A percentile compares a stretch with the other conserved stretches of the same genome.
Evolutionary conservation across 2,113 vertebrate genomes (phyloP).

Genomic region (Sinocyclocheilus maitianheensis): DNA sequence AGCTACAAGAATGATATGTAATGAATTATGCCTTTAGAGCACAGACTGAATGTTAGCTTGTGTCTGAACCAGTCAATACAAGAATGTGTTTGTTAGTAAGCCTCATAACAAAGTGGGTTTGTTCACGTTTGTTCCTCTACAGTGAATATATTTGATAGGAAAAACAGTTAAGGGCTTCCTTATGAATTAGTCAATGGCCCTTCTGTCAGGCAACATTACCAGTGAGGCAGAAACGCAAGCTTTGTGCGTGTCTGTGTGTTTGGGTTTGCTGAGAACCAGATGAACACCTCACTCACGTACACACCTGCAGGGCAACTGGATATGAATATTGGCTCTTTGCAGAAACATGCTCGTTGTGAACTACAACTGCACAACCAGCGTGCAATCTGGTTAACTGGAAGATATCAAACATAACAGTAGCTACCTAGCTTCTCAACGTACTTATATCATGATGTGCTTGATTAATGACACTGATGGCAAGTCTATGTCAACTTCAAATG

Average conservation of each 20-base stretch:
- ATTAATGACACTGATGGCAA: neutral
- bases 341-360: neutral
- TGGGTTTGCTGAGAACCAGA: constrained; percentile 35
- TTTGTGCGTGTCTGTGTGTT: constrained; percentile 13
- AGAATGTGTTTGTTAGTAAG: neutral
- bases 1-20: neutral
- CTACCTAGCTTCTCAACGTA: neutral
- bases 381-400: neutral
- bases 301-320: constrained; percentile 34
- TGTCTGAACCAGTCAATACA: constrained; percentile 19
- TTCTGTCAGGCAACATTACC: constrained; percentile 45
- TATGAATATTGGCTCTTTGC: constrained; percentile 10
- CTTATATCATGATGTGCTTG: neutral
- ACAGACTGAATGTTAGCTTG: neutral
- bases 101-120: constrained; percentile 13
- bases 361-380: neutral
- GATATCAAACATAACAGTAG: neutral
- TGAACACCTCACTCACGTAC: constrained; percentile 37
- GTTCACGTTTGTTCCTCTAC: neutral
- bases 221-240: constrained; percentile 41
- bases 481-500: constrained; percentile 11
- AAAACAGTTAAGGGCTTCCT: constrained; percentile 11
- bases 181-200: constrained; percentile 30
- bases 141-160: neutral
- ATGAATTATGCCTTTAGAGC: neutral